Percentiles rank a stretch among this genome's conserved stretches.
phyloP scores from a whole-genome alignment of 1,140 invertebrate genomes.

The Drosophila nigrodunni region DNA sequence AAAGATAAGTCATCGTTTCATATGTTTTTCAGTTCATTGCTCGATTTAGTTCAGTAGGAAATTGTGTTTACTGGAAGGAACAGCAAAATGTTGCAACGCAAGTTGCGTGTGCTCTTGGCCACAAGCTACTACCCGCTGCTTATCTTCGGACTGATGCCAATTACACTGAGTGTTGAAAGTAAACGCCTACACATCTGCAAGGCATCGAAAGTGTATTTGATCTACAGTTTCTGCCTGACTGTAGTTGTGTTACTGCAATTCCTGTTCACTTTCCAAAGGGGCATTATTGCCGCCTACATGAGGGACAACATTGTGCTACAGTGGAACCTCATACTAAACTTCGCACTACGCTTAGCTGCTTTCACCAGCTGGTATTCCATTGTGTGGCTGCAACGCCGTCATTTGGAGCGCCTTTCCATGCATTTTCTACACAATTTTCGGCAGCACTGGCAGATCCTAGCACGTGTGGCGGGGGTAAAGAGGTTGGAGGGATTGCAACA shows the following conservation, averaged over 20 bases:
- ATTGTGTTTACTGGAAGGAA: neutral
- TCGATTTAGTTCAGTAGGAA: neutral
- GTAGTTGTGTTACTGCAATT: conserved; percentile 15
- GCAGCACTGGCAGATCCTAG: conserved; percentile 9
- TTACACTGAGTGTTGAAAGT: conserved; percentile 20
- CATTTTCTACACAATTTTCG: conserved; percentile 37
- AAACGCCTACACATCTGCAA: neutral
- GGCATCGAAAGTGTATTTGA: conserved; percentile 30
- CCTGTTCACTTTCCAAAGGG: conserved; percentile 26
- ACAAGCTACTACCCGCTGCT: conserved; percentile 49
- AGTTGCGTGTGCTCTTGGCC: conserved; percentile 32
- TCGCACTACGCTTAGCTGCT: neutral
- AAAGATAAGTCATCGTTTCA: neutral
- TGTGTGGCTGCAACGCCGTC: conserved; percentile 47
- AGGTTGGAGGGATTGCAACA: conserved; percentile 17
- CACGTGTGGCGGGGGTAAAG: neutral
- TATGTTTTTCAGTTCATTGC: neutral
- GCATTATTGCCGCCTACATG: conserved; percentile 40
- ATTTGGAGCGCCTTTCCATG: conserved; percentile 37
- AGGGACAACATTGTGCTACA: conserved; percentile 55
- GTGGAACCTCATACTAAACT: conserved; percentile 23
- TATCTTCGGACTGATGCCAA: conserved; percentile 50
- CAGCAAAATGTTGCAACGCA: conserved; percentile 55
- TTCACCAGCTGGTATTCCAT: conserved; percentile 35
- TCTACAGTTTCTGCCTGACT: conserved; percentile 38